Conservation (phyloP, 2,888 invertebrate species). For the Myopa tessellatipennis region DNA sequence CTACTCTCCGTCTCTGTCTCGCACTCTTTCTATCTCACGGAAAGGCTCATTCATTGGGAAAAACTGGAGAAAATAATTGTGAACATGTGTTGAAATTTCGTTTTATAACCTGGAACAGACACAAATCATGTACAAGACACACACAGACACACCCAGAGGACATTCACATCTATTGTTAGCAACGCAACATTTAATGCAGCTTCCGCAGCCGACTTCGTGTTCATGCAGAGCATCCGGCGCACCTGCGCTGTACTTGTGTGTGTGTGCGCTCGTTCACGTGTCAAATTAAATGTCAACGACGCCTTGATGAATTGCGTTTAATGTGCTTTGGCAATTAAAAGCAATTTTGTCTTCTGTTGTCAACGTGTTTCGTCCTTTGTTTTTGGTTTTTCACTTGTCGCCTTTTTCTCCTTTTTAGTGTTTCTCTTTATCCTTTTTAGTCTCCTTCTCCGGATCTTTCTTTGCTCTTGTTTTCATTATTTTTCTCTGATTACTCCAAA, state of each 20-base stretch:
- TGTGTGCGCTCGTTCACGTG: constrained; percentile 11
- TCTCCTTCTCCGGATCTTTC: too few species aligned
- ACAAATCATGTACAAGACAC: background rate
- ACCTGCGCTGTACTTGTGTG: background rate
- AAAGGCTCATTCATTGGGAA: background rate
- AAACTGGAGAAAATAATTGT: constrained; percentile 27
- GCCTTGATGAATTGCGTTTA: constrained; percentile 41
- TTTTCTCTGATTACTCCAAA: too few species aligned
- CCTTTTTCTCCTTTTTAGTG: too few species aligned
- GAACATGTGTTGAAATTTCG: constrained; percentile 27
- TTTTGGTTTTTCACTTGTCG: too few species aligned
- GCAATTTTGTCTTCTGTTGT: constrained; percentile 28
- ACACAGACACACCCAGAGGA: background rate
- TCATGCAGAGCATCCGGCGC: background rate
- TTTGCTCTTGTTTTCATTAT: too few species aligned
- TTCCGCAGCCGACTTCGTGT: background rate
- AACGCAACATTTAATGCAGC: background rate
- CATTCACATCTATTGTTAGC: background rate
- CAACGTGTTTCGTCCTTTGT: background rate
- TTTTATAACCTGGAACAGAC: constrained; percentile 15
- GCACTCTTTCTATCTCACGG: background rate
- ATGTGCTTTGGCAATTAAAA: constrained; percentile 39
- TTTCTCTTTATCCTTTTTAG: too few species aligned
- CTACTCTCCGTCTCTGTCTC: background rate
- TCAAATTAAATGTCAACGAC: constrained; percentile 38